These are phyloP conservation scores for Oryctes rhinoceros DNA, from an alignment of 1,140 invertebrate genomes.

Conservation along the genomic window DNA sequence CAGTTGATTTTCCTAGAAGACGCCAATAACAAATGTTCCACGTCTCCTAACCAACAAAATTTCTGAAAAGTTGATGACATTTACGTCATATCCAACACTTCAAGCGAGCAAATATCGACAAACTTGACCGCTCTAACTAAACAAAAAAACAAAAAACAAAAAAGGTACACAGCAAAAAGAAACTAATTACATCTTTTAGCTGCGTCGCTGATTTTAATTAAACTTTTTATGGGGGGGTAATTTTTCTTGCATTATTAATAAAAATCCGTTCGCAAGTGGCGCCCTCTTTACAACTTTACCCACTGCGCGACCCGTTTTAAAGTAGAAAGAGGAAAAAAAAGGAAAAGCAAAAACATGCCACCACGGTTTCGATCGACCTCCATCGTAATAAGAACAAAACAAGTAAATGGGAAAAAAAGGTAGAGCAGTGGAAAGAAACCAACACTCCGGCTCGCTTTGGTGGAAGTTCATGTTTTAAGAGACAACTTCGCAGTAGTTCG, in stretches of 20 bases:
- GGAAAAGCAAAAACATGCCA: not conserved
- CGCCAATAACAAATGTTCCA: too few species aligned
- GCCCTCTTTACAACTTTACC: not conserved
- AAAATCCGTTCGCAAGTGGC: conserved; percentile 21
- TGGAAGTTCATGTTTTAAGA: not conserved
- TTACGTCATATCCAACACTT: too few species aligned
- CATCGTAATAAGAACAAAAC: not conserved
- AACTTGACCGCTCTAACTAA: not conserved
- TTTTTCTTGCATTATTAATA: conserved; percentile 38
- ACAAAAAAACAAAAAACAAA: not conserved
- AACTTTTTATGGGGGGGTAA: conserved; percentile 25
- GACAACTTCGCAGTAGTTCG: not conserved
- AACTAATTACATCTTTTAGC: conserved; percentile 28
- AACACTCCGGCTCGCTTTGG: not conserved
- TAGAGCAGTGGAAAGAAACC: not conserved
- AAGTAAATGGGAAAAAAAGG: not conserved
- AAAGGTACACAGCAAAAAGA: not conserved
- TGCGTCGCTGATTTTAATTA: conserved; percentile 26
- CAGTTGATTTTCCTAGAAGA: too few species aligned
- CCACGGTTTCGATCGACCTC: not conserved
- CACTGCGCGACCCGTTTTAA: not conserved
- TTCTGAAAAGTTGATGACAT: too few species aligned
- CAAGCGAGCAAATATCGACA: not conserved
- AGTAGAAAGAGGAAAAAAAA: not conserved
- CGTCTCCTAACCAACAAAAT: too few species aligned